phyloP scores from a whole-genome alignment of 2,113 vertebrate genomes.

The Tonatia bakeri region DNA sequence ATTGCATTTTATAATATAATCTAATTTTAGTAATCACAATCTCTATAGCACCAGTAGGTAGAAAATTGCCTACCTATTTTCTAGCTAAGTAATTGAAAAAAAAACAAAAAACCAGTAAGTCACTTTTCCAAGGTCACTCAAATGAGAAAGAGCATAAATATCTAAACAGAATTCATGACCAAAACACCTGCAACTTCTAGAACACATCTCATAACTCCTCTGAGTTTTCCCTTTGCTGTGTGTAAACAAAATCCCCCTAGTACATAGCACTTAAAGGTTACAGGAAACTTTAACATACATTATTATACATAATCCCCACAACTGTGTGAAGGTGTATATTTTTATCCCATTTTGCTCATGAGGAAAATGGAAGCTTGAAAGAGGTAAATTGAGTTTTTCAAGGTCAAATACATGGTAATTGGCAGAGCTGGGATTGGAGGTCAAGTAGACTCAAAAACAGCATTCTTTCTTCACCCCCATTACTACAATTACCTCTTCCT shows the following conservation, averaged over 20 bases:
- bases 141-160: background rate
- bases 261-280: background rate
- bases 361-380: conserved; percentile 24
- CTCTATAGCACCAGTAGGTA: background rate
- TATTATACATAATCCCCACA: background rate
- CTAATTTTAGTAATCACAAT: conserved; percentile 36
- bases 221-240: background rate
- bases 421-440: background rate
- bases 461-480: background rate
- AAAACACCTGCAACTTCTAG: background rate
- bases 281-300: background rate
- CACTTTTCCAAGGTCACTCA: background rate
- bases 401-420: background rate
- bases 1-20: conserved; percentile 40
- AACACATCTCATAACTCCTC: background rate
- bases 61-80: conserved; percentile 20
- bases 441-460: background rate
- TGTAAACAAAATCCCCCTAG: background rate
- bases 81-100: background rate
- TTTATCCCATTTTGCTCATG: background rate
- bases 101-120: background rate
- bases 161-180: background rate
- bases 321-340: background rate
- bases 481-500: background rate
- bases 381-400: background rate